A percentile compares a stretch with the other conserved stretches of the same genome.
Evolutionary conservation across 1,140 invertebrate genomes (phyloP).

Genomic region (Drosophila jambulina): DNA sequence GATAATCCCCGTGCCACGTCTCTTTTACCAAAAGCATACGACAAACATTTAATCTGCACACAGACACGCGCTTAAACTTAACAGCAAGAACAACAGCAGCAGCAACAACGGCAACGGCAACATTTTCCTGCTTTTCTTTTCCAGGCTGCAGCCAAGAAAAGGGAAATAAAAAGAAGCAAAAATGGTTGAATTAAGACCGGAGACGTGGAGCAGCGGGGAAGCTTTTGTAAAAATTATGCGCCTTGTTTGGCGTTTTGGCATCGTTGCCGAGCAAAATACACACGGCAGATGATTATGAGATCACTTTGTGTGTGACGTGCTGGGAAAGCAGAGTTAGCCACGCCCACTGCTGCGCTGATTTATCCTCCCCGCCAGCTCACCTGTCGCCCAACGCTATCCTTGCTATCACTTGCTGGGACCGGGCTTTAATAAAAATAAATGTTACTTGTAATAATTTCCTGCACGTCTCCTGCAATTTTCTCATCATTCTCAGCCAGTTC

Average conservation of each 20-base stretch:
- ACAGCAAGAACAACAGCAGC: constrained; percentile 28
- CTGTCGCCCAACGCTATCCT: constrained; percentile 2
- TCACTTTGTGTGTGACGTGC: constrained; percentile 79
- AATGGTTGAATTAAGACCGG: background rate
- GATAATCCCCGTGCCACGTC: constrained; percentile 16
- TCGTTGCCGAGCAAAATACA: constrained; percentile 70
- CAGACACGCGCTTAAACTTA: constrained; percentile 67
- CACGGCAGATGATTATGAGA: constrained; percentile 75
- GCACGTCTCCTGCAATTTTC: constrained; percentile 74
- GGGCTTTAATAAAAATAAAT: constrained; percentile 81
- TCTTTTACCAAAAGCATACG: constrained; percentile 47
- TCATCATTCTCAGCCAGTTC: constrained; percentile 22
- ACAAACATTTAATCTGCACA: constrained; percentile 80
- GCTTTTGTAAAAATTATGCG: constrained; percentile 73
- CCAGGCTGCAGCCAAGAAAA: constrained; percentile 43
- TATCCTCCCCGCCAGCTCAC: constrained; percentile 1
- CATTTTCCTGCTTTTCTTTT: constrained; percentile 33
- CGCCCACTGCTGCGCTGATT: constrained; percentile 6
- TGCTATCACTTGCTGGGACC: constrained; percentile 28
- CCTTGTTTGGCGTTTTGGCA: constrained; percentile 69
- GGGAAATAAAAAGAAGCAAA: constrained; percentile 14
- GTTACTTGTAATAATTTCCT: constrained; percentile 78
- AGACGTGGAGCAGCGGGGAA: constrained; percentile 6
- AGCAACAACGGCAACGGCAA: constrained; percentile 8
- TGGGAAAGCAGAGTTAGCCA: constrained; percentile 41